Evolutionary conservation across 2,888 invertebrate genomes (phyloP).

Genomic region (Hemistola chrysoprasaria): DNA sequence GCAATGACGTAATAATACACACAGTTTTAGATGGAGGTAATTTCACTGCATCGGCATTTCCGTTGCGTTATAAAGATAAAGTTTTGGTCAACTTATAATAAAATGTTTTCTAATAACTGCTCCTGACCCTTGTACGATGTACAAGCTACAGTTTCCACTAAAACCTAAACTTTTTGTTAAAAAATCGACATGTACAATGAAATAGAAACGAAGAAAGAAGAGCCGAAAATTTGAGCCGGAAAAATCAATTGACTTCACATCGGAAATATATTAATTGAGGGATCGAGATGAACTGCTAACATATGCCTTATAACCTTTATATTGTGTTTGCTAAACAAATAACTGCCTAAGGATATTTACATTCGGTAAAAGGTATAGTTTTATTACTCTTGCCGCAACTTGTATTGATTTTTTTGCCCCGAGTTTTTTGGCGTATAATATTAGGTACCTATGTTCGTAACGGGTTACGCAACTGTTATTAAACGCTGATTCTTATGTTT

Average conservation of each 20-base stretch:
- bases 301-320: too few species aligned
- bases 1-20: constrained; percentile 6
- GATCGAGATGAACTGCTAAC: constrained; percentile 15
- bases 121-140: too few species aligned
- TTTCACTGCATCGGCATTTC: constrained; percentile 8
- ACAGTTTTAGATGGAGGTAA: background rate
- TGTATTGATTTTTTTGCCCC: constrained; percentile 1
- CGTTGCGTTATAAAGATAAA: constrained; percentile 6
- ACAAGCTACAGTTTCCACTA: too few species aligned
- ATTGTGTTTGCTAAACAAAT: constrained; percentile 11
- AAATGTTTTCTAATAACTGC: too few species aligned
- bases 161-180: too few species aligned
- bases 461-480: too few species aligned
- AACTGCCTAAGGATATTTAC: constrained; percentile 5
- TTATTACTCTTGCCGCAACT: constrained; percentile 6
- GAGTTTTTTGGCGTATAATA: constrained; percentile 1
- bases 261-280: constrained; percentile 23
- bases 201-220: constrained; percentile 24
- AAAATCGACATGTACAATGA: background rate
- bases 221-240: too few species aligned
- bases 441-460: background rate
- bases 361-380: constrained; percentile 8
- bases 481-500: too few species aligned
- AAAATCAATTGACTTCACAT: constrained; percentile 26
- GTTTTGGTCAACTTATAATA: too few species aligned